phyloP scores from a whole-genome alignment of 1,140 invertebrate species.

The Calliphora vicina region DNA sequence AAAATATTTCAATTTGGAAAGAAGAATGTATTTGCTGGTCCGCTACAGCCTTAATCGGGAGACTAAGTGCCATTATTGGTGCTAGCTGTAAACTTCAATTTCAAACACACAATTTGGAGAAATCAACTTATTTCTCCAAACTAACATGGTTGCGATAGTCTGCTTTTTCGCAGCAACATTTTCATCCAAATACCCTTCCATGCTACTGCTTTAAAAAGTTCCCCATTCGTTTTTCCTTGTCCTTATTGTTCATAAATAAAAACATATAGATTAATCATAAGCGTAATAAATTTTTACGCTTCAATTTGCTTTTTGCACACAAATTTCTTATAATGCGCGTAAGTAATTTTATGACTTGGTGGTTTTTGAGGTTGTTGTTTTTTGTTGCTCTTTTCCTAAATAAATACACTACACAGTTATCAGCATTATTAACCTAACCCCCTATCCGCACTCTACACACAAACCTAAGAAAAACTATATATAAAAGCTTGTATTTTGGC shows the following conservation, averaged over 20 bases:
- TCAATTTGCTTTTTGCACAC: slow-evolving; percentile 47
- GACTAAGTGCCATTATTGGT: too few relatives aligned
- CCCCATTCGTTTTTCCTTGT: background rate
- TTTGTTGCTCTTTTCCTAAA: background rate
- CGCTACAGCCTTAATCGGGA: too few relatives aligned
- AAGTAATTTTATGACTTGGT: slow-evolving; percentile 63
- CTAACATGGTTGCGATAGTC: too few relatives aligned
- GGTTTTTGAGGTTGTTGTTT: slow-evolving; percentile 47
- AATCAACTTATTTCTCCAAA: too few relatives aligned
- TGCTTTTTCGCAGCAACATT: too few relatives aligned
- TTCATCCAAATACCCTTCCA: too few relatives aligned
- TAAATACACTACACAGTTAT: background rate
- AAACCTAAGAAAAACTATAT: slow-evolving; percentile 1
- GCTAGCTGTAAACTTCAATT: too few relatives aligned
- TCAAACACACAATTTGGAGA: too few relatives aligned
- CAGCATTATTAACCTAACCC: background rate
- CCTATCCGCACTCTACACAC: background rate
- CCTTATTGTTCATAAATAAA: background rate
- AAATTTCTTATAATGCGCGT: slow-evolving; percentile 63
- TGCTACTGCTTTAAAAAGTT: background rate
- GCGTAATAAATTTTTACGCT: slow-evolving; percentile 63
- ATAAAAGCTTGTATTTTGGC: background rate
- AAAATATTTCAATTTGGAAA: too few relatives aligned
- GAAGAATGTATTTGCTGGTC: too few relatives aligned
- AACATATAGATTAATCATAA: slow-evolving; percentile 39